Percentiles rank a stretch among this genome's conserved stretches.
phyloP scores from a whole-genome alignment of 1,140 invertebrate species.

The Trichoplusia ni region DNA sequence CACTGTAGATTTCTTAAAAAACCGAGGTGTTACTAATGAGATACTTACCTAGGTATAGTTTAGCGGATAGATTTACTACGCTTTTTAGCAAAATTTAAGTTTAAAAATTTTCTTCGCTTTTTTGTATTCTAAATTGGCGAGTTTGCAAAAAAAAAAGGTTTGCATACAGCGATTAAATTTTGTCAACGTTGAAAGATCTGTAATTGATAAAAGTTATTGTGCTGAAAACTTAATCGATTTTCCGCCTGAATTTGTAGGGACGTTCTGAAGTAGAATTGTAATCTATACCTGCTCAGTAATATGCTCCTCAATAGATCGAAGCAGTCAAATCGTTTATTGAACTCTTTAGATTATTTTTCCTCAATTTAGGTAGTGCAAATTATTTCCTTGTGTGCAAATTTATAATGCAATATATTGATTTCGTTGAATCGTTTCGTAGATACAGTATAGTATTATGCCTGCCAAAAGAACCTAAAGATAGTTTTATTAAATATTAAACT shows the following conservation, averaged over 20 bases:
- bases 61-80: conserved; percentile 18
- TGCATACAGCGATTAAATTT: not conserved
- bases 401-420: conserved; percentile 37
- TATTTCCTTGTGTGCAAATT: conserved; percentile 24
- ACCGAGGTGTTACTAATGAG: conserved; percentile 43
- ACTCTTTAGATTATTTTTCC: conserved; percentile 37
- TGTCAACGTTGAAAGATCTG: not conserved
- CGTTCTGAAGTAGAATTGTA: conserved; percentile 25
- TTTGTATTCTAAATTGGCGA: conserved; percentile 6
- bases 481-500: too few species aligned
- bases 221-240: conserved; percentile 23
- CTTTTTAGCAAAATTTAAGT: conserved; percentile 20
- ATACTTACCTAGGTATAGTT: conserved; percentile 20
- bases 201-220: conserved; percentile 17
- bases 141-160: not conserved
- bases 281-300: not conserved
- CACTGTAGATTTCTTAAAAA: conserved; percentile 41
- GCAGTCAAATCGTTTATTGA: conserved; percentile 9
- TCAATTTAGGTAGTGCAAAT: conserved; percentile 11
- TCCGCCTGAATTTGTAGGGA: conserved; percentile 5
- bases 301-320: too few species aligned
- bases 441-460: too few species aligned
- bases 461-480: too few species aligned
- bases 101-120: conserved; percentile 8
- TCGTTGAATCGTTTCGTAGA: too few species aligned